Base-by-base conservation (phyloP, 2,113 vertebrate species). In the Paralichthys olivaceus region DNA sequence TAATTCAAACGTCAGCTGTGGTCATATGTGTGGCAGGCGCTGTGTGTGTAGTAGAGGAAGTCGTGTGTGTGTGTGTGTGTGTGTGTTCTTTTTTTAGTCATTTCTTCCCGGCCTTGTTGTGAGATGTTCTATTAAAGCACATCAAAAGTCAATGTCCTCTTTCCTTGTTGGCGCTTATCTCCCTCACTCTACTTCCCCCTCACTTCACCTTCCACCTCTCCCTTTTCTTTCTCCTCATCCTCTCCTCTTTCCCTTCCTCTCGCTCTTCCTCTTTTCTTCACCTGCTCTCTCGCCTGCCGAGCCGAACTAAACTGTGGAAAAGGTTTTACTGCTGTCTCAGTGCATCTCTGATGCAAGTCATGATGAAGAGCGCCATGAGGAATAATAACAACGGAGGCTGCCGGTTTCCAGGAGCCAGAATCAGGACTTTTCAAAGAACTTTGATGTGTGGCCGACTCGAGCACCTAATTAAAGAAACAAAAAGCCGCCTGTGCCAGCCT, bases 1-100 rank as follows among this genome's bases (percentile, higher is more conserved):
- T 86, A 72, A 89, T 87, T 80, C 75, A 73, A 83, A 82, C 83
- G 89, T 87, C 87, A 74, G 77, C 57, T 28, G 66, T 56, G 82
- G 87, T 72, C 85, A 73, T 74, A 77, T 29, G 75, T 81, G 77
- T 61, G 76, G 77, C 72, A 71, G 26, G 4, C 2, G 61, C 62
- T 53, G 69, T 77, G 14, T 62, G 47, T 67, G 43, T 13, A 15
- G 43, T 4, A 14, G 43, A 45, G 43, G 1, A 17, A 54, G 43
- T 45, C 12, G 43, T 4, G 64, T 40, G 23, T 75, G 45, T 61
- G 62, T 69, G 47, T 54, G 49, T 20, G 28, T 32, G 25, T 53
- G 29, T 75, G 45, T 61, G 45, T 69, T 7, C 20, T 28, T 65
- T 58, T 69, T 65, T 28, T 28, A 55, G 54, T 67, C 37, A 49